phyloP scores from a whole-genome alignment of 2,888 invertebrate species.

The Craniophora ligustri region DNA sequence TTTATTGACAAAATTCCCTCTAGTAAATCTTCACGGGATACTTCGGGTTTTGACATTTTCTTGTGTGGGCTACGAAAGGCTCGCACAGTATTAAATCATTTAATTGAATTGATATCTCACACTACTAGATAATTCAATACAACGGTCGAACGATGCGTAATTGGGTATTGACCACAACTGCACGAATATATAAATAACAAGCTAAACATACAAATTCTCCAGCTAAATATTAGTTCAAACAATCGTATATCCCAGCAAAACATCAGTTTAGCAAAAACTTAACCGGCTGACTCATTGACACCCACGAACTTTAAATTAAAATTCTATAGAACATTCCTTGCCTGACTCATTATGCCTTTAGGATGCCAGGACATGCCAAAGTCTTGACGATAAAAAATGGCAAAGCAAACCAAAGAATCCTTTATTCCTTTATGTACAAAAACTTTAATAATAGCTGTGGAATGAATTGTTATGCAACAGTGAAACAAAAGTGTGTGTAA shows the following conservation, averaged over 20 bases:
- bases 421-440: slow-evolving; percentile 3
- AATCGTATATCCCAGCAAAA: slow-evolving; percentile 10
- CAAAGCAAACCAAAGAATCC: slow-evolving; percentile 5
- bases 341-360: slow-evolving; percentile 37
- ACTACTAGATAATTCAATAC: too few relatives aligned
- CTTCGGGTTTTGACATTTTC: too few relatives aligned
- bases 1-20: too few relatives aligned
- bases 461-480: neutral
- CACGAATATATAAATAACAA: neutral
- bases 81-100: too few relatives aligned
- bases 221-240: slow-evolving; percentile 27
- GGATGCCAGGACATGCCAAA: slow-evolving; percentile 47
- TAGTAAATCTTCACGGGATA: too few relatives aligned
- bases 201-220: neutral
- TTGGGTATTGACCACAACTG: too few relatives aligned
- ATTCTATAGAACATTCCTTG: slow-evolving; percentile 48
- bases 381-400: slow-evolving; percentile 31
- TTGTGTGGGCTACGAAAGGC: too few relatives aligned
- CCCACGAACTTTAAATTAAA: slow-evolving; percentile 47
- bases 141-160: too few relatives aligned
- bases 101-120: too few relatives aligned
- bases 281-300: slow-evolving; percentile 37
- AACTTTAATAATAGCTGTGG: neutral
- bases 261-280: slow-evolving; percentile 32
- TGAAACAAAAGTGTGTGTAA: too few relatives aligned